Percentiles rank a stretch among this genome's conserved stretches.
Conservation (phyloP, 2,113 vertebrate genomes). For the Barbus barbus region DNA sequence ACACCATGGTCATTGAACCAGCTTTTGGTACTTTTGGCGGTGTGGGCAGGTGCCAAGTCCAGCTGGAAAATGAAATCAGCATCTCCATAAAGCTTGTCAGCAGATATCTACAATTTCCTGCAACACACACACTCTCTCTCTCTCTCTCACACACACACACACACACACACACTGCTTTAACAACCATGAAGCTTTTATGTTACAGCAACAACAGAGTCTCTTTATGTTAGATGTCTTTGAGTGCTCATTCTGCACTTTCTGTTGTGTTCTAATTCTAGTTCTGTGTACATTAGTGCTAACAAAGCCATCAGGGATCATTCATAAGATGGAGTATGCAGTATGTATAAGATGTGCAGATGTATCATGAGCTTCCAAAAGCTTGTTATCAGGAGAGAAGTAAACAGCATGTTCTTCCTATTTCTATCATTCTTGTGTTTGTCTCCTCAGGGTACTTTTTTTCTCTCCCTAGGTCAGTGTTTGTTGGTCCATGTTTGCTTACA, state of each 20-base stretch:
- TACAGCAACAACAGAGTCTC: not conserved
- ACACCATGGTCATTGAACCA: no score
- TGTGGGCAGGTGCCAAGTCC: no score
- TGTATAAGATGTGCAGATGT: conserved; percentile 70
- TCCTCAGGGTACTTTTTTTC: not conserved
- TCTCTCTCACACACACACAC: no score
- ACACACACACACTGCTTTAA: no score
- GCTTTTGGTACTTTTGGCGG: no score
- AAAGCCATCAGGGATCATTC: conserved; percentile 67
- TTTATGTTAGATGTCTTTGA: not conserved
- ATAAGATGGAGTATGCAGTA: conserved; percentile 68
- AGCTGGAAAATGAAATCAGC: no score
- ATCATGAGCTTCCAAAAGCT: conserved; percentile 61
- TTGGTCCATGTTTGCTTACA: not conserved
- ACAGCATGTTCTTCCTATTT: not conserved
- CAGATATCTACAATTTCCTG: no score
- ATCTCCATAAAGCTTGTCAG: no score
- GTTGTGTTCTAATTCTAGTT: conserved; percentile 61
- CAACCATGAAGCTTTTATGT: not conserved
- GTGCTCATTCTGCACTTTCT: not conserved
- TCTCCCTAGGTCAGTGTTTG: not conserved
- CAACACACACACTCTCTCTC: no score
- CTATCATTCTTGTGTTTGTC: not conserved
- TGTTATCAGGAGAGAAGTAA: conserved; percentile 64
- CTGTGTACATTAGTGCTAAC: conserved; percentile 67